phyloP scores from a whole-genome alignment of 2,888 invertebrate species.

The Pimpla rufipes region DNA sequence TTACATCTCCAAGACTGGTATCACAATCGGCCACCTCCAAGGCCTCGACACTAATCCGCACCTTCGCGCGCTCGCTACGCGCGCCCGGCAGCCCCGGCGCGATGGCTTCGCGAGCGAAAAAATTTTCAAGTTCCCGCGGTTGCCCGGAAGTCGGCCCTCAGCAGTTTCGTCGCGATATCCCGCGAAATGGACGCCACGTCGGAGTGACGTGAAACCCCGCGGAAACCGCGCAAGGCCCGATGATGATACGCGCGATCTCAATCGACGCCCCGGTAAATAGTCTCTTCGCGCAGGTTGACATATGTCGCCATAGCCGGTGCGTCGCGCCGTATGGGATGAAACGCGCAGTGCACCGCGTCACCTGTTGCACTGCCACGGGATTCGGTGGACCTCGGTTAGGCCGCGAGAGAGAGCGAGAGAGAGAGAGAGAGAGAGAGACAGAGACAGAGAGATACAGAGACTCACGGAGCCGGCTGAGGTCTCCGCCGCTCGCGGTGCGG shows the following conservation, averaged over 20 bases:
- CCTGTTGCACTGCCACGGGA: not conserved
- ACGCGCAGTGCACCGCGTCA: not conserved
- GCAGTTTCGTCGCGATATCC: no score
- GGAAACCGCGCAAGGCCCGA: no score
- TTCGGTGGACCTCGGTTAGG: not conserved
- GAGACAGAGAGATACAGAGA: no score
- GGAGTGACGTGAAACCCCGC: no score
- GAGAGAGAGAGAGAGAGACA: no score
- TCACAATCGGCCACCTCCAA: slow-evolving; percentile 77
- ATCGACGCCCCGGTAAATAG: not conserved
- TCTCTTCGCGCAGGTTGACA: not conserved
- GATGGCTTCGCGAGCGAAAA: not conserved
- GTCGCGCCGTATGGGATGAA: not conserved
- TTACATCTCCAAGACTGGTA: slow-evolving; percentile 83
- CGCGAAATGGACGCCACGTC: no score
- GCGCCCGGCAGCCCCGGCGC: slow-evolving; percentile 7
- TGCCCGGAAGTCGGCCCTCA: no score
- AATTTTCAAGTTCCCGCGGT: not conserved
- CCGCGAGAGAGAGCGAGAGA: not conserved
- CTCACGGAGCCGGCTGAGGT: no score
- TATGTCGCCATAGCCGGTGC: not conserved
- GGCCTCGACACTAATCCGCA: slow-evolving; percentile 68
- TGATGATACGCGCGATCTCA: not conserved
- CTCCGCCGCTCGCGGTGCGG: no score
- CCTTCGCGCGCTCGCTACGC: slow-evolving; percentile 20